A percentile compares a stretch with the other conserved stretches of the same genome.
phyloP scores from a whole-genome alignment of 92 coral and sea anemone species.

The Pocillopora grandis region DNA sequence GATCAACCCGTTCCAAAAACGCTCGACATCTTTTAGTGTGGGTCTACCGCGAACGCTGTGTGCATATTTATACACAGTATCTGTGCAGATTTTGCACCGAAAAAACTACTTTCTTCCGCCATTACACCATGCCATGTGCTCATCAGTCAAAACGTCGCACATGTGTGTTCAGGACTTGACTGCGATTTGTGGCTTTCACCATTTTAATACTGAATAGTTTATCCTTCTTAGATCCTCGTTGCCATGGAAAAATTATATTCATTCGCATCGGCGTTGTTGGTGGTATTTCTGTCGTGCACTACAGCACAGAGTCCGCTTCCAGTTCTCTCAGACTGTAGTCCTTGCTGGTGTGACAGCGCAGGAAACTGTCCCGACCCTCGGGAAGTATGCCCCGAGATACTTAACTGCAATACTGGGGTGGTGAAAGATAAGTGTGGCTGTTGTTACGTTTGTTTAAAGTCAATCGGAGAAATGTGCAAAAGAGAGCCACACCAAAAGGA shows the following conservation, averaged over 20 bases:
- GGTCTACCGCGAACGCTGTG: too few species aligned
- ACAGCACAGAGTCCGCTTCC: not conserved
- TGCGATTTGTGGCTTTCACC: too few species aligned
- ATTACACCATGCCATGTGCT: too few species aligned
- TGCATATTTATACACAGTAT: too few species aligned
- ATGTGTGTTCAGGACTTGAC: too few species aligned
- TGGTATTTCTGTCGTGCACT: not conserved
- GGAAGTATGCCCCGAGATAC: slow-evolving; percentile 51
- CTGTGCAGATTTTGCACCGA: too few species aligned
- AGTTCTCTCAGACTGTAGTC: slow-evolving; percentile 5
- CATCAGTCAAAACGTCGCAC: too few species aligned
- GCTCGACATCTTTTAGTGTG: too few species aligned
- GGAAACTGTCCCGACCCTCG: slow-evolving; percentile 43
- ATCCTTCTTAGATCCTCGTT: not conserved
- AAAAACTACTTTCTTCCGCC: too few species aligned
- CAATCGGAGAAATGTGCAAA: slow-evolving; percentile 67
- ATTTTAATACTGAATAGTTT: too few species aligned
- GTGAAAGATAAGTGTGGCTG: slow-evolving; percentile 76
- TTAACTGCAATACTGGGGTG: slow-evolving; percentile 55
- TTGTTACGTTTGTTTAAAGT: slow-evolving; percentile 66
- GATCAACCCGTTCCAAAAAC: too few species aligned
- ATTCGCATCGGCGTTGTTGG: not conserved
- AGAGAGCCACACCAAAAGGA: slow-evolving; percentile 44
- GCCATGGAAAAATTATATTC: not conserved
- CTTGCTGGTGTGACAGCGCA: slow-evolving; percentile 34